Base-by-base conservation (phyloP, 2,113 vertebrate species). In the Spizaetus ornatus region DNA sequence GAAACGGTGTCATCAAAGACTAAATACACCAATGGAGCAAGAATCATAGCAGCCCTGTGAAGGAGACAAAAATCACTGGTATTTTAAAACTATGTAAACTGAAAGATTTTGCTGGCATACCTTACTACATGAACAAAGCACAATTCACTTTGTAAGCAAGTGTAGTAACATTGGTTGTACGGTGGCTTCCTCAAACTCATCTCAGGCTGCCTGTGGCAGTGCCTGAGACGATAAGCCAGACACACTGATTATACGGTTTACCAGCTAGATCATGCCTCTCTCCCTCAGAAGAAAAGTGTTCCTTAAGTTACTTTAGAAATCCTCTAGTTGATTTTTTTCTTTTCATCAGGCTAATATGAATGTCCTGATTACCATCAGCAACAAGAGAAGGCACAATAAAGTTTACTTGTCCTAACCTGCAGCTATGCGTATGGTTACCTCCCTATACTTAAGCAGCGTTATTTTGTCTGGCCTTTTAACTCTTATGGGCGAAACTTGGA, bases 341-440 rank as follows among this genome's bases (percentile, higher is more conserved):
- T 95, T 95, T 87, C 20, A 79, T 83, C 67, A 40, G 50, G 74
- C 38, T 95, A 96, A 82, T 58, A 72, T 80, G 48, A 93, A 86
- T 55, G 59, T 74, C 67, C 58, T 77, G 78, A 95, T 95, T 96
- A 90, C 62, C 78, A 95, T 94, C 91, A 91, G 53, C 87, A 95
- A 77, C 42, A 85, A 87, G 50, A 94, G 63, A 86, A 95, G 22
- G 38, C 81, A 97, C 89, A 96, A 93, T 94, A 81, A 96, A 92
- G 11, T 87, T 90, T 83, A 74, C 96, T 74, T 96, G 95, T 85
- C 67, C 78, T 94, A 93, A 96, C 96, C 91, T 95, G 90, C 80
- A 96, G 89, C 82, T 87, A 90, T 72, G 43, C 40, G 18, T 78
- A 25, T 8, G 42, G 85, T 82, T 96, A 77, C 47, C 48, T 90